A percentile compares a stretch with the other conserved stretches of the same genome.
Evolutionary conservation across 2,888 invertebrate genomes (phyloP).

Genomic region (Eupithecia abbreviata): DNA sequence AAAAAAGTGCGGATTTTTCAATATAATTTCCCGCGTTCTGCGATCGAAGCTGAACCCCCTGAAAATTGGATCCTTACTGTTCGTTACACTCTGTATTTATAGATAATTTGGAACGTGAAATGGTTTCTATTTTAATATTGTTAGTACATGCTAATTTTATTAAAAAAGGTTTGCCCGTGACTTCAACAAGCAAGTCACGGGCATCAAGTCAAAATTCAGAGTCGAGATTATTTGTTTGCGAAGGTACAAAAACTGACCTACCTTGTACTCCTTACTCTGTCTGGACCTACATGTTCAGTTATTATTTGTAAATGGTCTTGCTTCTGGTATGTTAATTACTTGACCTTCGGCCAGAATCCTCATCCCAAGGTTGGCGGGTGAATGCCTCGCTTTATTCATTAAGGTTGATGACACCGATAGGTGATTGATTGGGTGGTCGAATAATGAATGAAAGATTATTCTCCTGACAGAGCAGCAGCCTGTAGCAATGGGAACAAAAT

Average conservation of each 20-base stretch:
- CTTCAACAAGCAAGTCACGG: too few relatives aligned
- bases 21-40: too few relatives aligned
- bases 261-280: neutral
- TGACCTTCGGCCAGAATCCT: slow-evolving; percentile 30
- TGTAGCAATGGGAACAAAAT: neutral
- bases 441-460: neutral
- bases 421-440: neutral
- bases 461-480: neutral
- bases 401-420: neutral
- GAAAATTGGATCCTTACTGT: too few relatives aligned
- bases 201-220: neutral
- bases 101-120: too few relatives aligned
- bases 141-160: too few relatives aligned
- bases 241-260: neutral
- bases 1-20: too few relatives aligned
- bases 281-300: neutral
- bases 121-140: too few relatives aligned
- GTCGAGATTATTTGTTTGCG: neutral
- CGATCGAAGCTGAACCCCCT: too few relatives aligned
- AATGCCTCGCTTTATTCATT: neutral
- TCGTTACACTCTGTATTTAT: too few relatives aligned
- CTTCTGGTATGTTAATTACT: slow-evolving; percentile 1
- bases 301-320: neutral
- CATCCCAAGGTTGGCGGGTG: slow-evolving; percentile 28
- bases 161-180: too few relatives aligned